Evolutionary conservation across 2,113 vertebrate species (phyloP).

Genomic region (Pungitius pungitius): DNA sequence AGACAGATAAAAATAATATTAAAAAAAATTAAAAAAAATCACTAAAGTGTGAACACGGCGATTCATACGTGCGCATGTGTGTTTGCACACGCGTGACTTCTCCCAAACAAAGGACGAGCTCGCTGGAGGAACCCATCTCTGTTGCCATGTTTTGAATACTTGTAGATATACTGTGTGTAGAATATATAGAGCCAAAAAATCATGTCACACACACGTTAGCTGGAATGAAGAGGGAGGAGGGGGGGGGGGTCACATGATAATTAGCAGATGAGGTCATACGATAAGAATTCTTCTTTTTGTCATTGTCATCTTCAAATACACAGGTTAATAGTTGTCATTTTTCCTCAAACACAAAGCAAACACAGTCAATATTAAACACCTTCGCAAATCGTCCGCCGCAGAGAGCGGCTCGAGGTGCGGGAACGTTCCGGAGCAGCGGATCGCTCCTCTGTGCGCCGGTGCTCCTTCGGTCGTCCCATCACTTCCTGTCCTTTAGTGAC

Average conservation of each 20-base stretch:
- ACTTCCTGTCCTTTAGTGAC: slow-evolving; percentile 40
- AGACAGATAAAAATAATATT: slow-evolving; percentile 76
- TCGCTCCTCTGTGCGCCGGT: slow-evolving; percentile 44
- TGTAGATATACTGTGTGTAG: slow-evolving; percentile 67
- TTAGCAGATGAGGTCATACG: slow-evolving; percentile 67
- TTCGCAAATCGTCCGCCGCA: slow-evolving; percentile 72
- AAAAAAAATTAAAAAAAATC: no score
- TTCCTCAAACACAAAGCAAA: slow-evolving; percentile 61
- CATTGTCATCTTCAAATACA: slow-evolving; percentile 70
- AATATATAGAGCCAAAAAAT: slow-evolving; percentile 76
- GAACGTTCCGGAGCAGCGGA: slow-evolving; percentile 33
- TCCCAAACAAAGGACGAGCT: slow-evolving; percentile 43
- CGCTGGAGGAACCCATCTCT: slow-evolving; percentile 43
- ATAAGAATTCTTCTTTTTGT: slow-evolving; percentile 50
- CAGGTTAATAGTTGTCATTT: slow-evolving; percentile 61
- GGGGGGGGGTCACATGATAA: slow-evolving; percentile 45
- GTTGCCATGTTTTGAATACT: slow-evolving; percentile 63
- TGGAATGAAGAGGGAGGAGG: slow-evolving; percentile 45
- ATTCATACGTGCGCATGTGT: slow-evolving; percentile 34
- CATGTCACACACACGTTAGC: slow-evolving; percentile 70
- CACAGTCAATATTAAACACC: slow-evolving; percentile 65
- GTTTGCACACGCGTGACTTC: slow-evolving; percentile 12
- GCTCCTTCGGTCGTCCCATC: slow-evolving; percentile 32
- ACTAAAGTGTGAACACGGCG: slow-evolving; percentile 67
- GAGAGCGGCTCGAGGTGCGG: slow-evolving; percentile 54